Evolutionary conservation across 2,113 vertebrate genomes (phyloP), one percentile per base, ranked within the genome.

Genomic region (Cololabis saira): DNA sequence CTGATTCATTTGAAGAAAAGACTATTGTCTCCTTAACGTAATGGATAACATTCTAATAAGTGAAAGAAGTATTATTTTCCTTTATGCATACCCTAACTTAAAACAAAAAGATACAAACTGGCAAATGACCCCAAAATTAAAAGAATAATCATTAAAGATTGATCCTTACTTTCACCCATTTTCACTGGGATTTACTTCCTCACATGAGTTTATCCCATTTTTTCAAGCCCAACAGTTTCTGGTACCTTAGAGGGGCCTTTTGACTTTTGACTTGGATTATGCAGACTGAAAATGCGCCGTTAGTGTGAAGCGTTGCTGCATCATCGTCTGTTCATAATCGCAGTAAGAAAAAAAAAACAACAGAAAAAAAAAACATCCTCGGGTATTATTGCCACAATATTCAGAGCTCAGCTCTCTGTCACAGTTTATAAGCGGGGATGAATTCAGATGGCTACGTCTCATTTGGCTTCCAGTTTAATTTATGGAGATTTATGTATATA

Each of bases 401-500:
- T 86, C 77, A 63, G 21, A 76, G 77, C 75, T 82, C 74, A 69
- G 67, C 48, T 72, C 64, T 71, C 63, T 72, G 83, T 80, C 82
- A 76, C 80, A 74, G 61, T 80, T 85, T 63, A 73, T 76, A 67
- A 82, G 80, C 64, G 40, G 53, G 78, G 78, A 77, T 76, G 76
- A 74, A 84, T 80, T 81, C 72, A 74, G 68, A 89, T 78, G 73
- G 59, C 22, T 69, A 64, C 33, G 27, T 79, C 66, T 84, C 77
- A 75, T 74, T 87, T 84, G 74, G 74, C 76, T 83, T 53, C 57
- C 61, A 67, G 72, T 84, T 83, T 89, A 86, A 90, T 87, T 81
- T 80, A 87, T 87, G 85, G 64, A 83, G 68, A 90, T 87, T 59
- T 81, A 87, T 88, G 82, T 71, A 79, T 87, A 62, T 83, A 83